These are phyloP conservation scores for Rissa tridactyla DNA, from an alignment of 2,113 vertebrate genomes.

Conservation along the genomic window DNA sequence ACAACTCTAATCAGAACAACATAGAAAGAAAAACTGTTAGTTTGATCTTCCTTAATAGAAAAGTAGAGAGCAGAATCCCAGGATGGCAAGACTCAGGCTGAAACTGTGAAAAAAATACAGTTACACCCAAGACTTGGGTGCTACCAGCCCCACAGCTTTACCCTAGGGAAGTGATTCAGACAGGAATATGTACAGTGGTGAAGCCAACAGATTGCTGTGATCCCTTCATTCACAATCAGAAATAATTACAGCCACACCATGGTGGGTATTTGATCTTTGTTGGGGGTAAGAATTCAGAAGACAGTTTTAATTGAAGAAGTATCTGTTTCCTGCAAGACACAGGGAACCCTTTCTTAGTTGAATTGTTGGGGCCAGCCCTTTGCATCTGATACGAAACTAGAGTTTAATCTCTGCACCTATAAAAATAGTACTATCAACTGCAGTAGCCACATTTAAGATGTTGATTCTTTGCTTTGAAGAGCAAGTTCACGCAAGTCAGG, in stretches of 20 bases:
- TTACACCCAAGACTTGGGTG: background rate
- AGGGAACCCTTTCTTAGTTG: background rate
- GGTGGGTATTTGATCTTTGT: background rate
- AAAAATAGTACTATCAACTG: background rate
- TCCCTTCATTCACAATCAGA: background rate
- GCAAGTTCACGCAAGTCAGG: background rate
- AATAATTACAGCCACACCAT: background rate
- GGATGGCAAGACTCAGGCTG: background rate
- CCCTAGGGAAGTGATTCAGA: background rate
- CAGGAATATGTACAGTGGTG: background rate
- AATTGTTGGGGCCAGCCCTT: background rate
- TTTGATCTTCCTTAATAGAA: background rate
- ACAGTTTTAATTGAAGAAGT: background rate
- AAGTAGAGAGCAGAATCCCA: background rate
- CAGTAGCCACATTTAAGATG: background rate
- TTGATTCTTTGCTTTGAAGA: background rate
- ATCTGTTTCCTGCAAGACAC: background rate
- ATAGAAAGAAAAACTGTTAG: slow-evolving; percentile 9
- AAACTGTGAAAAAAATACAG: background rate
- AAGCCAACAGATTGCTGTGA: background rate
- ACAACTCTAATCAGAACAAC: slow-evolving; percentile 82
- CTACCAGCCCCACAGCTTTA: background rate
- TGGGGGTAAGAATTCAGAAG: background rate
- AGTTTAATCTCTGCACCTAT: background rate
- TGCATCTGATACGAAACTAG: background rate